Evolutionary conservation across 2,113 vertebrate genomes (phyloP).

Genomic region (Cranoglanis bouderius): DNA sequence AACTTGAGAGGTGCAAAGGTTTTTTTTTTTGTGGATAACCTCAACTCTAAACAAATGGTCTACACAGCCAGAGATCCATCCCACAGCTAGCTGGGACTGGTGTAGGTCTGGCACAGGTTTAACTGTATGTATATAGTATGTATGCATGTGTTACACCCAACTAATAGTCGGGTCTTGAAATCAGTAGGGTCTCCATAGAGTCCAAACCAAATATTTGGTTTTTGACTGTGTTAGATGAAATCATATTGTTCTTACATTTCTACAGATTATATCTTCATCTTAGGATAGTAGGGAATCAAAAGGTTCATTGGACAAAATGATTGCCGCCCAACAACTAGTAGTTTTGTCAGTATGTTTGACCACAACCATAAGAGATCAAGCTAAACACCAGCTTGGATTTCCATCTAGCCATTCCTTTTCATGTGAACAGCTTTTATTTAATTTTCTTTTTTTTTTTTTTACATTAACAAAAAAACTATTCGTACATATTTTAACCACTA

Average conservation of each 20-base stretch:
- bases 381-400: not conserved
- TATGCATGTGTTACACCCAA: not conserved
- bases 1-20: not conserved
- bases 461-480: not conserved
- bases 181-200: not conserved
- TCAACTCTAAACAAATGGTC: not conserved
- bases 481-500: not conserved
- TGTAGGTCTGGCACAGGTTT: not conserved
- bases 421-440: not conserved
- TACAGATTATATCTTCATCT: not conserved
- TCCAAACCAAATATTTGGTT: not conserved
- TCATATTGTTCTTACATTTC: not conserved
- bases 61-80: not conserved
- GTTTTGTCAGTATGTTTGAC: not conserved
- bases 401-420: not conserved
- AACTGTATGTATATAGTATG: not conserved
- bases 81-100: not conserved
- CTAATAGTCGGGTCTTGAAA: not conserved
- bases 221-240: not conserved
- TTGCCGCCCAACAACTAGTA: not conserved
- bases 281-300: not conserved
- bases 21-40: not conserved
- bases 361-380: not conserved
- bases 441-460: not conserved
- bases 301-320: not conserved